Conservation (phyloP, 2,797 vertebrate species). For the Phataginus tetradactyla region DNA sequence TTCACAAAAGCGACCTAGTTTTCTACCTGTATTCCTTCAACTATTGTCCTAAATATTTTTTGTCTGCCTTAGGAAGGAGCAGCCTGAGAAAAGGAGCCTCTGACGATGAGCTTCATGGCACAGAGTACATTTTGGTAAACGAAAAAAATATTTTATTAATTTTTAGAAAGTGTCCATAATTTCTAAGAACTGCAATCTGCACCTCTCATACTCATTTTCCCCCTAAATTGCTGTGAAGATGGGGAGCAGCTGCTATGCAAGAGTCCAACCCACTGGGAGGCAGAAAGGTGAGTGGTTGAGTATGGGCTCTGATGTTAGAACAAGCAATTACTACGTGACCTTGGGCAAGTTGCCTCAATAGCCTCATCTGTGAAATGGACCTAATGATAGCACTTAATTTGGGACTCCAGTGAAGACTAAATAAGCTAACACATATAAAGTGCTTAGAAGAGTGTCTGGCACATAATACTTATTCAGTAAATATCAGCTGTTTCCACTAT, state of each 20-base stretch:
- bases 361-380: neutral
- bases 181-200: neutral
- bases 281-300: neutral
- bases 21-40: neutral
- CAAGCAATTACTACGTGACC: neutral
- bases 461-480: neutral
- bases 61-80: neutral
- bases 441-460: neutral
- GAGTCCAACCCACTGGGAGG: neutral
- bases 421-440: neutral
- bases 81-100: neutral
- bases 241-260: neutral
- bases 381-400: neutral
- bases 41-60: neutral
- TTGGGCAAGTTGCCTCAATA: neutral
- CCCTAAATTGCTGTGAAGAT: neutral
- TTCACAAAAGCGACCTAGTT: constrained; percentile 66
- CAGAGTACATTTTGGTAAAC: neutral
- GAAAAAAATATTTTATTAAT: neutral
- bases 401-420: neutral
- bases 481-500: neutral
- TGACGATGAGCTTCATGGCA: neutral
- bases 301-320: neutral
- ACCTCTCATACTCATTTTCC: neutral
- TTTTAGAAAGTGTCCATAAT: neutral